Conservation (phyloP, 2,797 vertebrate species). For the Crossoptilon crossoptilon region DNA sequence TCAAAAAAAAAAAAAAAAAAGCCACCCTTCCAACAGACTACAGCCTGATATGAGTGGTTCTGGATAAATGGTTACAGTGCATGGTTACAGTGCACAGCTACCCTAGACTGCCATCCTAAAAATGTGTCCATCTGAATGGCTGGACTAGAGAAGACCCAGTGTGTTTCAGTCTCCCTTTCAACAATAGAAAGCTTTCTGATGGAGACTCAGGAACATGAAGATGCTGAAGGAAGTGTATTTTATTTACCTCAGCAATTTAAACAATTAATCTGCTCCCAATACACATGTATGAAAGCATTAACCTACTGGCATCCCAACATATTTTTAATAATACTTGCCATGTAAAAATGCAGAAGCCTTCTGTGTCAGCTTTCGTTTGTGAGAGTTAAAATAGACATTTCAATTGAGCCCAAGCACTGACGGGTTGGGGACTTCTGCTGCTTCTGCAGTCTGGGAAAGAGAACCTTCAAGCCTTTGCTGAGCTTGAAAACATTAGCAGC, state of each 20-base stretch:
- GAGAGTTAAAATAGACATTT: not conserved
- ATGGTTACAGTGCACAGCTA: accelerated
- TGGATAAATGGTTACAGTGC: not conserved
- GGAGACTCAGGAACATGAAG: accelerated
- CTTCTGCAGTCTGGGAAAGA: not conserved
- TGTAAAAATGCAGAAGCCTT: not conserved
- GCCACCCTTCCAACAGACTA: not conserved
- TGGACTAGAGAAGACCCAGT: not conserved
- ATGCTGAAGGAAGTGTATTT: not conserved
- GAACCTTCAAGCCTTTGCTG: not conserved
- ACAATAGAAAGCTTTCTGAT: not conserved
- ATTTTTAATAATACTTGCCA: not conserved
- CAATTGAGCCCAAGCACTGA: not conserved
- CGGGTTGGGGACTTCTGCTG: not conserved
- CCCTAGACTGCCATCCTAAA: not conserved
- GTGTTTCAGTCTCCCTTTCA: not conserved
- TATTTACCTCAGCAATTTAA: not conserved
- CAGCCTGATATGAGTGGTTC: not conserved
- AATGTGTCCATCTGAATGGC: not conserved
- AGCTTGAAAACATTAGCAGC: not conserved
- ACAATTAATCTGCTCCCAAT: not conserved
- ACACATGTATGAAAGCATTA: not conserved
- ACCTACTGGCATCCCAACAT: not conserved
- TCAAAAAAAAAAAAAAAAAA: not conserved
- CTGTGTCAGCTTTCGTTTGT: not conserved